These are phyloP conservation scores for Orius insidiosus DNA, from an alignment of 1,140 invertebrate species.

Conservation along the genomic window DNA sequence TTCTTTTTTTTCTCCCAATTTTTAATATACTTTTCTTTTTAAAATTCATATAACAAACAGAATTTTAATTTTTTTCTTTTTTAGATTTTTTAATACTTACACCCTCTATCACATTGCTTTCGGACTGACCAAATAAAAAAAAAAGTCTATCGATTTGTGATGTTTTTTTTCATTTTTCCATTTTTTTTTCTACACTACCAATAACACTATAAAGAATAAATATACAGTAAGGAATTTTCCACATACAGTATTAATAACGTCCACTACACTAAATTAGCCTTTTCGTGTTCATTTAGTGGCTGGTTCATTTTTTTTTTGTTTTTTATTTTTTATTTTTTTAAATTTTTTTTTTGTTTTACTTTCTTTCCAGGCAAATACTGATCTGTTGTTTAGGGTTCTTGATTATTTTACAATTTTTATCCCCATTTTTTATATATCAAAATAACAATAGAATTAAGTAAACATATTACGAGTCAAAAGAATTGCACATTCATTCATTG, in stretches of 20 bases:
- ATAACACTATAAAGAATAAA: constrained; percentile 14
- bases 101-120: too few relatives aligned
- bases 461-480: constrained; percentile 7
- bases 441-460: constrained; percentile 13
- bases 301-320: not conserved
- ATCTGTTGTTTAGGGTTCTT: constrained; percentile 7
- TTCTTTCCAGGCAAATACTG: constrained; percentile 34
- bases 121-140: too few relatives aligned
- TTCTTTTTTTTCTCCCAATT: too few relatives aligned
- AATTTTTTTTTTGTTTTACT: constrained; percentile 26
- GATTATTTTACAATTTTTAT: not conserved
- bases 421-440: constrained; percentile 5
- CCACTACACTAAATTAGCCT: constrained; percentile 20
- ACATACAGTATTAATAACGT: constrained; percentile 15
- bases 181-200: constrained; percentile 3
- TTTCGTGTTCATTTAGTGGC: constrained; percentile 12
- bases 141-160: not conserved
- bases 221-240: constrained; percentile 15
- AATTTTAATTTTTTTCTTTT: too few relatives aligned
- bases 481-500: constrained; percentile 14
- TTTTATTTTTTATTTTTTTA: constrained; percentile 5
- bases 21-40: too few relatives aligned
- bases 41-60: too few relatives aligned
- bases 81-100: too few relatives aligned
- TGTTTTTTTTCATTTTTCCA: constrained; percentile 4